Base-by-base conservation (phyloP, 2,888 invertebrate species). In the Stenchaetothrips biformis region DNA sequence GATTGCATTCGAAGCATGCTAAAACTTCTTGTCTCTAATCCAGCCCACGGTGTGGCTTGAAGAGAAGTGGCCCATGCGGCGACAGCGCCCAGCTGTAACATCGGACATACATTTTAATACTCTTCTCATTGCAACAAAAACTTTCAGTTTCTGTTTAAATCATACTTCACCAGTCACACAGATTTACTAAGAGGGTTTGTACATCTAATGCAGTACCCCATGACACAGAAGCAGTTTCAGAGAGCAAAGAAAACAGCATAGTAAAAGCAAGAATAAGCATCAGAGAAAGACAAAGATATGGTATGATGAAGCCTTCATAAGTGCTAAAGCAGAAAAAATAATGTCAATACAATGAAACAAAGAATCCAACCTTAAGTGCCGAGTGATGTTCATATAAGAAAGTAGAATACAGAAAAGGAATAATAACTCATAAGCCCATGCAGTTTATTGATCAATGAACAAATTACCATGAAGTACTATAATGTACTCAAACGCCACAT, bases 41-140 rank as follows among this genome's bases (percentile, higher is more conserved):
- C 90, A 92, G 86, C 94, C 94, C 87, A 93, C 93, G 86, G 93
- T 92, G 88, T 93, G 94, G 88, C 94, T 95, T 88, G 93, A 92
- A 84, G 92, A 91, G 89, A 92, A 91, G 88, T 92, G 92, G 87
- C 93, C 93, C 90, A 92, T 89, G 87, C 95, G 93, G 86, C 92
- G 92, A 87, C 92, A 89, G 86, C 95, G 94, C 87, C 90, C 93
- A 91, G 90, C 79, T 74, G 67, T 47, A 62, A 74, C 77, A 79
- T 81, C 37, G 79, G 81, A 82, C 78, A 80, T 48, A 79, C 37
- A 37, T 37, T 37, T 37, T 37, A 37, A 37, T 2, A 37, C 37
- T 37, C 37, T 4, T 37, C 1, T 80, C 77, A 81, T n/a, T 62
- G 77, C 79, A 81, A 62, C 79, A 81, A 80, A 80, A 78, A 79